A percentile compares a stretch with the other conserved stretches of the same genome.
Evolutionary conservation across 64 coral and sea anemone species (phyloP).

Genomic region (Hydrozoanthus tunicans): DNA sequence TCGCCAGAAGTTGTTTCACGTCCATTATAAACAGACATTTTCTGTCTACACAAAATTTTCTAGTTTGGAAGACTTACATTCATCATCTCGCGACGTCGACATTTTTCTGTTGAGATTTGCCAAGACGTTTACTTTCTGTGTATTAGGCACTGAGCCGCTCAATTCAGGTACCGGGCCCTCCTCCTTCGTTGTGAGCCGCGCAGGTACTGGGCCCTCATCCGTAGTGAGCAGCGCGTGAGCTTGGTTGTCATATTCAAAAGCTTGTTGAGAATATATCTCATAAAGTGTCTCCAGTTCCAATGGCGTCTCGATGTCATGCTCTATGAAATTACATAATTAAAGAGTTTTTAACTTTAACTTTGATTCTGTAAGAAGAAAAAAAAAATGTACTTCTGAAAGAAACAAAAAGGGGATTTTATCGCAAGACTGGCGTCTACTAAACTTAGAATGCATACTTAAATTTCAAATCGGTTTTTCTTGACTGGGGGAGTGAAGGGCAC

Average conservation of each 20-base stretch:
- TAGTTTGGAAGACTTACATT: not conserved
- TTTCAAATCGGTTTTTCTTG: no score
- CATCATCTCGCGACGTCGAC: not conserved
- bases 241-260: conserved; percentile 59
- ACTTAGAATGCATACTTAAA: no score
- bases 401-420: no score
- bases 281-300: conserved; percentile 78
- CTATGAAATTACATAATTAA: conserved; percentile 7
- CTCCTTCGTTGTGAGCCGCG: not conserved
- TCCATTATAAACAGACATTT: no score
- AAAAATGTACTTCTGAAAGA: no score
- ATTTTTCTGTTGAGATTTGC: conserved; percentile 34
- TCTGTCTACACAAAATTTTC: not conserved
- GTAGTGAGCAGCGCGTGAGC: not conserved
- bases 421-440: no score
- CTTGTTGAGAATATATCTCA: conserved; percentile 80
- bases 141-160: not conserved
- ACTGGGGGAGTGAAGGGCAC: no score
- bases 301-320: conserved; percentile 66
- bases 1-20: no score
- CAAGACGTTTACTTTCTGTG: conserved; percentile 60
- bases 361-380: no score
- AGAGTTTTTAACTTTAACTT: no score
- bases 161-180: conserved; percentile 19
- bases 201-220: conserved; percentile 16